Base-by-base conservation (phyloP, 2,113 vertebrate genomes). In the Rousettus leschenaultii region DNA sequence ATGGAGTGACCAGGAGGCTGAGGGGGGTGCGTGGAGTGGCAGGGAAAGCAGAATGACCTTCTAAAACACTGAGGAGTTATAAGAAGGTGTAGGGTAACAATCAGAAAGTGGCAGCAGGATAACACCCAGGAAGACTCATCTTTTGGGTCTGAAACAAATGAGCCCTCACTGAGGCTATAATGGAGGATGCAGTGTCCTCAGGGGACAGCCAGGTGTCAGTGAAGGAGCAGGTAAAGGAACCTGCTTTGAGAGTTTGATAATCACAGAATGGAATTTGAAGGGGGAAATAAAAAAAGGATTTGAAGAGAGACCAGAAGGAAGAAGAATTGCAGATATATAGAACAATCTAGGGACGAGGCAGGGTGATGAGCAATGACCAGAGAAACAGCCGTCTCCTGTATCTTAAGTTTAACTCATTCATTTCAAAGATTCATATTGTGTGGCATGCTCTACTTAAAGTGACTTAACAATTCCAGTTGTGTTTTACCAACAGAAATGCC, bases 401-500 rank as follows among this genome's bases (percentile, higher is more conserved):
- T 61, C 51, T 48, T 65, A 15, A 68, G 9, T 71, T 9, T 71
- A 43, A 30, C 51, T 89, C 51, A 21, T 74, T 80, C 55, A 57
- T 28, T 35, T 43, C 48, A 55, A 71, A 84, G 57, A 45, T 43
- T 19, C 77, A 22, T 7, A 15, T 12, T 19, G 18, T 24, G 5
- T 8, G 33, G 10, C 48, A 3, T 3, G 6, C 35, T 51, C 12
- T 0, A 1, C 85, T n/a, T 3, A 40, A 55, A 86, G 26, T 14
- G 18, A 55, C 28, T 59, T 93, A 93, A 87, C 70, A 33, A 28
- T 96, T 78, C 28, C 91, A 82, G 38, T 97, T 98, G 95, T 98
- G 59, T 98, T 97, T 98, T 61, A 91, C 98, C 98, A 98, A 97
- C 99, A 99, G 99, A 99, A 99, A 99, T 99, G 98, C 99, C 99